Evolutionary conservation across 2,888 invertebrate species (phyloP).

Genomic region (Crocallis elinguaria): DNA sequence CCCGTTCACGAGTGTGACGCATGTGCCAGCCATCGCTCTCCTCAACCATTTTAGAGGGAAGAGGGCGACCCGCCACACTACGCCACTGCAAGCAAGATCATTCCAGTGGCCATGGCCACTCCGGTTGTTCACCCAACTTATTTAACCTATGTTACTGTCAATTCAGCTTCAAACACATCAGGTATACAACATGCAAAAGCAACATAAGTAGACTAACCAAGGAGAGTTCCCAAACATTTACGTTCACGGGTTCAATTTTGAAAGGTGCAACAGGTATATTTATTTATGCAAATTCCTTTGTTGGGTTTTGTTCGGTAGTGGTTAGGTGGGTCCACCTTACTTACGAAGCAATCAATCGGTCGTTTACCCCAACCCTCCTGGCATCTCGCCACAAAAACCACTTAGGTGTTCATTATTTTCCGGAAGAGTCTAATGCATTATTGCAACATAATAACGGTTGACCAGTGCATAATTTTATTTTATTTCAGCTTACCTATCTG

Average conservation of each 20-base stretch:
- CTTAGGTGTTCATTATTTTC: not conserved
- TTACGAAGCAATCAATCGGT: conserved; percentile 11
- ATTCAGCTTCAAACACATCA: too few species aligned
- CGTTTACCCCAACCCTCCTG: conserved; percentile 2
- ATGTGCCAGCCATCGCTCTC: too few species aligned
- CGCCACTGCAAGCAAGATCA: too few species aligned
- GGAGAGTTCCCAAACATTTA: not conserved
- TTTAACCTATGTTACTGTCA: too few species aligned
- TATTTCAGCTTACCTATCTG: not conserved
- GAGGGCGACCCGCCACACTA: too few species aligned
- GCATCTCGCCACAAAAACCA: not conserved
- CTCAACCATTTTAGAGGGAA: too few species aligned
- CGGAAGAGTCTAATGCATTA: conserved; percentile 6
- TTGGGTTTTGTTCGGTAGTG: not conserved
- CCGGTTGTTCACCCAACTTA: too few species aligned
- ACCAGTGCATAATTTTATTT: not conserved
- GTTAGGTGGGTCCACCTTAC: not conserved
- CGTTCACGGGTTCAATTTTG: too few species aligned
- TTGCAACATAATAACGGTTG: conserved; percentile 7
- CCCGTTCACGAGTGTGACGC: too few species aligned
- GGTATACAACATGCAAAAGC: too few species aligned
- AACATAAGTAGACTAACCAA: too few species aligned
- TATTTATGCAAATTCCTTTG: not conserved
- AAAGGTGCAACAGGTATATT: not conserved
- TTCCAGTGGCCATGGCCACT: too few species aligned